Base-by-base conservation (phyloP, 1,140 invertebrate species). In the Neodiprion pinetum region DNA sequence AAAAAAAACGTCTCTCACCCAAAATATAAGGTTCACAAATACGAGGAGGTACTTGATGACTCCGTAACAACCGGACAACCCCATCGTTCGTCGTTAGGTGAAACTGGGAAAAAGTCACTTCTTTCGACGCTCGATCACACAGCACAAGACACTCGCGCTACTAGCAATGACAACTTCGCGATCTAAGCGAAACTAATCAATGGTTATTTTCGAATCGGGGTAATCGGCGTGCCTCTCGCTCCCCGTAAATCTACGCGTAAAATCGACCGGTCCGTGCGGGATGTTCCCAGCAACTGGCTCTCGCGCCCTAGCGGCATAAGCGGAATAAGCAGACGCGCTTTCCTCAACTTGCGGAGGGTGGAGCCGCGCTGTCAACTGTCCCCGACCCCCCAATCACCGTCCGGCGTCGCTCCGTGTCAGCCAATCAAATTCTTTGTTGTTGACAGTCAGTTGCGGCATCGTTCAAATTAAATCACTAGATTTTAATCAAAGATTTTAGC, bases 1-100 rank as follows among this genome's bases (percentile, higher is more conserved):
- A 40, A 40, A 40, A 28, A 40, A 61, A 17, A 17, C 8, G 9
- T 14, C n/a, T 5, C 92, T 92, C 89, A 94, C 93, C 92, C 92
- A 92, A 88, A 94, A 93, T 82, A 94, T 86, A 48, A 94, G 84
- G 84, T 94, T 94, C 77, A 94, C 88, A 75, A 93, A 86, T 74
- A 94, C 89, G 75, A 94, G 90, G 48, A 93, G 85, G 82, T 92
- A 94, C 86, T 94, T 94, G 77, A 93, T 90, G 80, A 91, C 87
- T 72, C 90, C 90, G 87, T 92, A 94, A 88, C 93, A 94, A 77
- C 91, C 90, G 74, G 89, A 90, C 65, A 93, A 83, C 83, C 91
- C 92, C 92, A 94, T 94, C 72, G 28, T 40, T 40, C 72, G 28
- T 40, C 28, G 28, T 40, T 40, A 40, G 65, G 14, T 66, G 14